Evolutionary conservation across 2,888 invertebrate species (phyloP), one percentile per base, ranked within the genome.

Genomic region (Keiferia lycopersicella): DNA sequence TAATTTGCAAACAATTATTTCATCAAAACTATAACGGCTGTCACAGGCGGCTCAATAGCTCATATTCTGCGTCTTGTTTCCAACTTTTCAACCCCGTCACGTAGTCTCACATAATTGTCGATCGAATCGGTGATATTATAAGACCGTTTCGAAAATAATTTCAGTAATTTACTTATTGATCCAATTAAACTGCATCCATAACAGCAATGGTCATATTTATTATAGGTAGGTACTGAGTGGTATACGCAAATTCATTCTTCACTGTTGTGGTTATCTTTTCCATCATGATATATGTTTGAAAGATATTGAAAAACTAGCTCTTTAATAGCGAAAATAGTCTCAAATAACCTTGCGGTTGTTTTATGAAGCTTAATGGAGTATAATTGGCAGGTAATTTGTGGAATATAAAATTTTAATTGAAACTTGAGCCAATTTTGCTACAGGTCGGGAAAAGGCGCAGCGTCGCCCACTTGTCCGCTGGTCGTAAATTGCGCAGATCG

Each of bases 401-500:
- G 79, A 77, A 83, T 81, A 87, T 87, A 84, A 86, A 87, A 84
- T 84, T 86, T 87, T 87, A 88, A 88, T 90, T 88, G 82, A 89
- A 90, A 83, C 79, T 73, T 67, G 80, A 82, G 76, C 80, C 79
- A 82, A 87, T 87, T 87, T 84, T 72, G 76, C 78, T 74, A 74
- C 73, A 74, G 73, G 68, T 71, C 72, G 73, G 73, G 72, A 82
- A 82, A 80, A 76, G 75, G 73, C 72, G 64, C 70, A 68, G 66
- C 80, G 83, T 88, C 84, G 84, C 80, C 84, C 86, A 85, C 87
- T 85, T 89, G 89, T 88, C 88, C 84, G 87, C 86, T 87, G 88
- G 78, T 87, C 89, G 86, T 90, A 90, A 91, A 90, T 89, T 89
- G 86, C 83, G 74, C 71, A 83, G 82, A 86, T 87, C 84, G 86